Conservation (phyloP, 2,888 invertebrate genomes). For the Megaustenia siamemsis region DNA sequence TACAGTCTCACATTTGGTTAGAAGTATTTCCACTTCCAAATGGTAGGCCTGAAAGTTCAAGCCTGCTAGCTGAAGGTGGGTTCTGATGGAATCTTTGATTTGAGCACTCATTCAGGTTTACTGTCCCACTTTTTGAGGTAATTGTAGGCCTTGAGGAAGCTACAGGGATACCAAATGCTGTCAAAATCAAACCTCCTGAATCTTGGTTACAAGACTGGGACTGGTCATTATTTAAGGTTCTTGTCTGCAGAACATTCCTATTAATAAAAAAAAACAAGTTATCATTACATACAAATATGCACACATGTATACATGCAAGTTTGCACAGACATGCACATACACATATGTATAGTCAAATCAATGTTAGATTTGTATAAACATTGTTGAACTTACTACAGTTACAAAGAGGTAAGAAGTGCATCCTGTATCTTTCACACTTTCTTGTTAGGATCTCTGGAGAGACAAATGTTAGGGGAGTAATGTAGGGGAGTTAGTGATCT, state of each 20-base stretch:
- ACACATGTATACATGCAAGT: no score
- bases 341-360: no score
- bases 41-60: conserved; percentile 20
- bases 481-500: no score
- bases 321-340: no score
- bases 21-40: background rate
- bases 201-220: conserved; percentile 15
- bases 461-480: no score
- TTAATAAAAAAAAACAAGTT: background rate
- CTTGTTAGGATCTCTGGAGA: no score
- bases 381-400: no score
- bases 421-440: no score
- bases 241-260: conserved; percentile 6
- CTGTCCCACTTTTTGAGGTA: background rate
- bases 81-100: background rate
- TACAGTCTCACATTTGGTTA: background rate
- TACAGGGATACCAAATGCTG: conserved; percentile 42
- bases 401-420: no score
- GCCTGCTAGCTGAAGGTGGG: background rate
- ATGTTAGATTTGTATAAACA: no score
- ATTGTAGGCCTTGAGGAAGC: background rate
- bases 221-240: conserved; percentile 11
- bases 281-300: no score
- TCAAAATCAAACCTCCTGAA: background rate
- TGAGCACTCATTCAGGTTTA: background rate